Base-by-base conservation (phyloP, 2,113 vertebrate species). In the Platysternon megacephalum region DNA sequence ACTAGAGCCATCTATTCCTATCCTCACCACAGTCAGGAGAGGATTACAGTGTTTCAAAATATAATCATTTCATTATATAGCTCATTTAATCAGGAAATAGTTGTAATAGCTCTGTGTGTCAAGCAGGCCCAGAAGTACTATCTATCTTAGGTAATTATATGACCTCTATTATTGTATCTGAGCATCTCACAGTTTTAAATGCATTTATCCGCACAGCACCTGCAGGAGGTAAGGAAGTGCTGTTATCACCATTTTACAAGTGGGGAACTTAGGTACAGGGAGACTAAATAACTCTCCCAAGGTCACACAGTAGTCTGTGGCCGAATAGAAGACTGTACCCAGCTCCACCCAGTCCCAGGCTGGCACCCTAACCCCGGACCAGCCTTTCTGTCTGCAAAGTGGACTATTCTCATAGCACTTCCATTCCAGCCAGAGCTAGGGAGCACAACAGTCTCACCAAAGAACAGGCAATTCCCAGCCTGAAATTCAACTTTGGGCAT, bases 401-500 rank as follows among this genome's bases (percentile, higher is more conserved):
- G 19, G 10, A 76, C 22, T 44, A 26, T 76, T 76, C 42, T 76
- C 72, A 76, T 22, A 44, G 42, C 11, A 76, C n/a, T 76, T 44
- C 72, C 11, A 28, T 44, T 76, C 72, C 39, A 76, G 42, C 5
- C 72, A 76, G 24, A 44, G 11, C 61, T n/a, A 26, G 81, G 53
- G 35, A 52, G 42, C 22, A 16, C 0, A 2, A 28, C 3, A 17
- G 6, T 35, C 9, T 16, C 29, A 5, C 6, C n/a, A 1, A 42
- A 81, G 0, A 24, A 6, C 32, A 10, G 0, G 1, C 5, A 1
- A 24, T 55, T 11, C 5, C 17, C 24, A 19, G 22, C 13, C 51
- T 90, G 81, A 19, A 28, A 6, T 32, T 79, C 76, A 35, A 39
- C 35, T n/a, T 16, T 2, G 13, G 51, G 22, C 49, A 49, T 49